Conservation (phyloP, 23 tunicate genomes). For the Styela plicata region DNA sequence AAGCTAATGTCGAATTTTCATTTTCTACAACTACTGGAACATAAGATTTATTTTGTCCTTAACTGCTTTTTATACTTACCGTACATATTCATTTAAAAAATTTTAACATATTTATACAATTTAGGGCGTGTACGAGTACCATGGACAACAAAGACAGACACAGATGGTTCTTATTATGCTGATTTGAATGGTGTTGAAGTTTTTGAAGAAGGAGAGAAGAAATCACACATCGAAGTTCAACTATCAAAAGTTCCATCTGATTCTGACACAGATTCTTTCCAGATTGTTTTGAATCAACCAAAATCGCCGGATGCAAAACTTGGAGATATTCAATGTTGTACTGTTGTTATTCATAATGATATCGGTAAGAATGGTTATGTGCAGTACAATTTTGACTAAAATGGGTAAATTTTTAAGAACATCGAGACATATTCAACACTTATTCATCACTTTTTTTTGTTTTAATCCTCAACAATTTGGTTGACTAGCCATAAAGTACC, state of each 20-base stretch:
- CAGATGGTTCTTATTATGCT: slow-evolving; percentile 38
- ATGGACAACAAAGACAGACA: slow-evolving; percentile 53
- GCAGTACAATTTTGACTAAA: no score
- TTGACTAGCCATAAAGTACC: no score
- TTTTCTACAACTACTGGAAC: no score
- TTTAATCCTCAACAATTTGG: no score
- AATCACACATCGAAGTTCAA: slow-evolving; percentile 64
- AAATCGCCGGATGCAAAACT: slow-evolving; percentile 49
- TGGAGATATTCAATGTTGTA: slow-evolving; percentile 55
- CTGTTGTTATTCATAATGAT: slow-evolving; percentile 63
- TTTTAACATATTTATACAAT: background rate
- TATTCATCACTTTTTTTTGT: no score
- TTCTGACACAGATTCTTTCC: slow-evolving; percentile 37
- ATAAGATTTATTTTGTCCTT: background rate
- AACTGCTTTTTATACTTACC: no score
- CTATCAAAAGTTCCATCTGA: slow-evolving; percentile 71
- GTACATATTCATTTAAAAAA: no score
- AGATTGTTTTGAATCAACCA: slow-evolving; percentile 45
- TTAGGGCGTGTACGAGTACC: slow-evolving; percentile 80
- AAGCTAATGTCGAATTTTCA: no score
- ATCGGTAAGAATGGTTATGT: slow-evolving; percentile 80
- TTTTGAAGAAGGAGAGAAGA: slow-evolving; percentile 77
- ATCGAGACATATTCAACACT: no score
- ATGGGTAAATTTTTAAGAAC: no score
- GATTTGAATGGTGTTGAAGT: slow-evolving; percentile 80